phyloP scores from a whole-genome alignment of 2,113 vertebrate genomes.

The Cyphomyrus discorhynchus region DNA sequence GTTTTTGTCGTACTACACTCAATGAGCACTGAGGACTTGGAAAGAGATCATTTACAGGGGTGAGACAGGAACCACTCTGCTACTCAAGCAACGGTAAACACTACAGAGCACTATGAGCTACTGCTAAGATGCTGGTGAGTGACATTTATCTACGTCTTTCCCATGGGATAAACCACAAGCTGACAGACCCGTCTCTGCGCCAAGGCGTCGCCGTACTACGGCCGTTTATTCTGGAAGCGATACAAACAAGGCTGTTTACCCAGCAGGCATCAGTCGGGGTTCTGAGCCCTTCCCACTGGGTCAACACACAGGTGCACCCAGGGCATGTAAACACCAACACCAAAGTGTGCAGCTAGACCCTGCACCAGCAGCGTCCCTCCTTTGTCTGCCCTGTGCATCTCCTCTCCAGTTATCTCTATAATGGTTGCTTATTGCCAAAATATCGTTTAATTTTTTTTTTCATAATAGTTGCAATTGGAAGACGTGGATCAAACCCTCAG shows the following conservation, averaged over 20 bases:
- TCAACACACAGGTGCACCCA: slow-evolving; percentile 39
- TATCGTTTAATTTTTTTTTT: slow-evolving; percentile 40
- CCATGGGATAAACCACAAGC: slow-evolving; percentile 73
- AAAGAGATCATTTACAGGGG: slow-evolving; percentile 75
- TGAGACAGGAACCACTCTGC: slow-evolving; percentile 69
- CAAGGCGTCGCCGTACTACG: slow-evolving; percentile 71
- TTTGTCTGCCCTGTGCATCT: slow-evolving; percentile 36
- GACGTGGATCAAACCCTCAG: slow-evolving; percentile 50
- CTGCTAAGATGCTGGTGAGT: slow-evolving; percentile 79
- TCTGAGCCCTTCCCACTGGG: slow-evolving; percentile 13
- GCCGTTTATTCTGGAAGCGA: slow-evolving; percentile 77
- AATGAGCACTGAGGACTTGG: slow-evolving; percentile 74
- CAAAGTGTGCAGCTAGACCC: slow-evolving; percentile 33
- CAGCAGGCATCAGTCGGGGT: slow-evolving; percentile 67
- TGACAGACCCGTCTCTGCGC: slow-evolving; percentile 65
- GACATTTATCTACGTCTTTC: slow-evolving; percentile 69
- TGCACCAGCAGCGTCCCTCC: slow-evolving; percentile 14
- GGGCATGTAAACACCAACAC: slow-evolving; percentile 39
- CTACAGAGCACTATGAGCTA: slow-evolving; percentile 71
- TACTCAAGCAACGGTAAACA: slow-evolving; percentile 82
- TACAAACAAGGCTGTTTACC: slow-evolving; percentile 72
- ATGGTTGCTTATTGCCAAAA: slow-evolving; percentile 49
- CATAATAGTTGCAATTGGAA: slow-evolving; percentile 47
- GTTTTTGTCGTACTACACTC: slow-evolving; percentile 63
- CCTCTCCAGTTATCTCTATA: slow-evolving; percentile 32